Percentiles rank a stretch among this genome's conserved stretches.
These are phyloP conservation scores for Hirudo medicinalis DNA, from an alignment of 1,140 invertebrate species.

Conservation along the genomic window DNA sequence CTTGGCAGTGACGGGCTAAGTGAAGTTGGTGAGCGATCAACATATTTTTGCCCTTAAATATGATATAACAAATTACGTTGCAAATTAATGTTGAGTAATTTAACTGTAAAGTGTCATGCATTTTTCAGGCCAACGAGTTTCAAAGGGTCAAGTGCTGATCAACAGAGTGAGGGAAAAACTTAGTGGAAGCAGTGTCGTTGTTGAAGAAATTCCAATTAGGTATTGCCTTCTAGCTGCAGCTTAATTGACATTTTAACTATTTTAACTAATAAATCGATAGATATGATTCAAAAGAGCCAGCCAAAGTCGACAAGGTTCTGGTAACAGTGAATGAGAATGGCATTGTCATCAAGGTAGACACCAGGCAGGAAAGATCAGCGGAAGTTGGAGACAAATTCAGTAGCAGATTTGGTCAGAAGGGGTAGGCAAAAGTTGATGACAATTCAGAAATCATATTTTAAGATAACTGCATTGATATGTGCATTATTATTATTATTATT, in stretches of 20 bases:
- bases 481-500: too few relatives aligned
- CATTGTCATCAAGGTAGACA: conserved; percentile 70
- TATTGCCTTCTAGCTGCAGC: too few relatives aligned
- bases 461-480: too few relatives aligned
- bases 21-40: not conserved
- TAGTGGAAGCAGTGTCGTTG: conserved; percentile 31
- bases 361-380: conserved; percentile 81
- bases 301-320: conserved; percentile 91
- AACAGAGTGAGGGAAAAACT: conserved; percentile 74
- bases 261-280: conserved; percentile 33
- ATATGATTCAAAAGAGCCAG: conserved; percentile 46
- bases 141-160: conserved; percentile 52
- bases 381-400: conserved; percentile 98
- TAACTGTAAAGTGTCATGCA: not conserved
- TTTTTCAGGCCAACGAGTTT: conserved; percentile 35
- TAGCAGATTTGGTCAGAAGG: conserved; percentile 96
- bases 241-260: too few relatives aligned
- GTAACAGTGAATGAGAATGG: conserved; percentile 83
- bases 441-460: too few relatives aligned
- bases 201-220: too few relatives aligned
- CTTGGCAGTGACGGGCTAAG: too few relatives aligned
- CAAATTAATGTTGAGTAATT: not conserved
- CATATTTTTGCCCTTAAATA: not conserved
- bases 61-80: not conserved
- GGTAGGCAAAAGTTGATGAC: conserved; percentile 32